A percentile compares a stretch with the other conserved stretches of the same genome.
Evolutionary conservation across 1,140 invertebrate species (phyloP).

Genomic region (Camponotus floridanus): DNA sequence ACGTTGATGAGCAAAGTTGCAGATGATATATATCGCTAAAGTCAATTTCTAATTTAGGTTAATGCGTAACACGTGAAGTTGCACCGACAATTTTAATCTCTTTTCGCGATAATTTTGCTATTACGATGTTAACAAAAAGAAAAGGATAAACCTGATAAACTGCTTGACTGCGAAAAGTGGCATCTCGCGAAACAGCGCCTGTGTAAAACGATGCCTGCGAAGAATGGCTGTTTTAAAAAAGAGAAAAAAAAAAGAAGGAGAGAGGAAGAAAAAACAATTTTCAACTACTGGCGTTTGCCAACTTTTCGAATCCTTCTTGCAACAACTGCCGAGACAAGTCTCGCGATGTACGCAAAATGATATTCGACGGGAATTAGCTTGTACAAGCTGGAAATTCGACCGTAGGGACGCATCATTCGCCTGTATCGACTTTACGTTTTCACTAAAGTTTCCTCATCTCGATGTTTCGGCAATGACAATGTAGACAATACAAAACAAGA

Average conservation of each 20-base stretch:
- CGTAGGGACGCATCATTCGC: neutral
- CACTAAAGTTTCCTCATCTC: conserved; percentile 34
- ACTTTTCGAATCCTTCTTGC: conserved; percentile 30
- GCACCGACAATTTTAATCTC: conserved; percentile 1
- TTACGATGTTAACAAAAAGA: conserved; percentile 7
- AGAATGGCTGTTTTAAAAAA: neutral
- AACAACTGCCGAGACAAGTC: conserved; percentile 19
- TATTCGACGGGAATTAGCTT: conserved; percentile 34
- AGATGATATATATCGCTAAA: conserved; percentile 5
- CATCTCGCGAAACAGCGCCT: neutral
- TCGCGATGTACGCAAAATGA: conserved; percentile 6
- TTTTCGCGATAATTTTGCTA: conserved; percentile 10
- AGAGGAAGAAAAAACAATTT: neutral
- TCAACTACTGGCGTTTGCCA: conserved; percentile 16
- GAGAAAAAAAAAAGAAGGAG: neutral
- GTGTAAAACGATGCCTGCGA: conserved; percentile 28
- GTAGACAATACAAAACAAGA: conserved; percentile 34
- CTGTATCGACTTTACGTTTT: conserved; percentile 39
- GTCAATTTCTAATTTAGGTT: conserved; percentile 43
- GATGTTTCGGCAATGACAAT: conserved; percentile 15
- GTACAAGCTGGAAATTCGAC: conserved; percentile 29
- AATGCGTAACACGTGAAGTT: neutral
- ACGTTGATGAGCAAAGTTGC: neutral
- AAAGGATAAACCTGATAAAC: neutral
- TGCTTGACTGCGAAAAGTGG: conserved; percentile 12